Evolutionary conservation across 2,797 vertebrate species (phyloP).

Genomic region (Myotis daubentonii): DNA sequence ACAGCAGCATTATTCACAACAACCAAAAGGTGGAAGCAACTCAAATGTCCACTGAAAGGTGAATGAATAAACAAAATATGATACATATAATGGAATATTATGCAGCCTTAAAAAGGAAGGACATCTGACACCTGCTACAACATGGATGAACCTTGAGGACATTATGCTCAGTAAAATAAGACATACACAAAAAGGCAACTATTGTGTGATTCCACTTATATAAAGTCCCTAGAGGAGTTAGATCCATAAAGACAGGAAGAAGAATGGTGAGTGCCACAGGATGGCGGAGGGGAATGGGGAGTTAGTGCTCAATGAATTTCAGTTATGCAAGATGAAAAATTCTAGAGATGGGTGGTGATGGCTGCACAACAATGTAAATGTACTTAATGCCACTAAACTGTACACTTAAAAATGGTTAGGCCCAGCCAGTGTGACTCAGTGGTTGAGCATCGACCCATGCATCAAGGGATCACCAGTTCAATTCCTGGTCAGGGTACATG

Average conservation of each 20-base stretch:
- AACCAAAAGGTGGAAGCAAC: neutral
- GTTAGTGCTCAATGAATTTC: neutral
- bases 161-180: neutral
- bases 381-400: neutral
- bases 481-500: neutral
- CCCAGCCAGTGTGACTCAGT: neutral
- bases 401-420: neutral
- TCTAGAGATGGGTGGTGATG: neutral
- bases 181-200: neutral
- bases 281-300: neutral
- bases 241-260: neutral
- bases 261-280: neutral
- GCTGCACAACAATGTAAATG: neutral
- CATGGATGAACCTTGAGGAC: neutral
- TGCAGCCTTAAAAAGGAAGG: neutral
- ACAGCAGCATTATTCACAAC: neutral
- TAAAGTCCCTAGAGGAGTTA: neutral
- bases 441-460: neutral
- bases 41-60: neutral
- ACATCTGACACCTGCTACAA: neutral
- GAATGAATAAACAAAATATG: neutral
- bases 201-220: neutral
- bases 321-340: neutral
- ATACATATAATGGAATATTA: neutral
- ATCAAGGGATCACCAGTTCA: neutral